Evolutionary conservation across 2,888 invertebrate species (phyloP), one percentile per base, ranked within the genome.

Genomic region (Pristionchus entomophagus): DNA sequence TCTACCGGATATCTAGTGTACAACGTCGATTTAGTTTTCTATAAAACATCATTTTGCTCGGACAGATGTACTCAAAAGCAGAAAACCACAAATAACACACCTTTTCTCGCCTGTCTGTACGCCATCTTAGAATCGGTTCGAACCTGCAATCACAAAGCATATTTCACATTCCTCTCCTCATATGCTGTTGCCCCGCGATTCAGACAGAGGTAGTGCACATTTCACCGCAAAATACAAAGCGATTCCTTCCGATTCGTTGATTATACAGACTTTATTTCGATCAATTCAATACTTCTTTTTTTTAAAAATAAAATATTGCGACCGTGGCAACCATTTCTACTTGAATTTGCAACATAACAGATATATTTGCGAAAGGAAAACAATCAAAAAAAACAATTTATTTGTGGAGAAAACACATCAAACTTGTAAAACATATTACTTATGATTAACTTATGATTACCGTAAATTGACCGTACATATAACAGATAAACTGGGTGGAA

Each of bases 101-200:
- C 77, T 49, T 45, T 77, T 17, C 77, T 77, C 49, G 77, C 77
- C 77, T 77, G 77, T n/a, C 77, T 45, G 19, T 77, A 77, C 77
- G 49, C 17, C 77, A 69, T 69, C 22, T 17, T 32, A 17, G 62
- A 6, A 29, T 8, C 26, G 19, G 38, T 35, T 38, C 19, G 4
- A 19, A 22, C 22, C 69, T 69, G 38, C 38, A 69, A n/a, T n/a
- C n/a, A n/a, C n/a, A n/a, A n/a, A n/a, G n/a, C n/a, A n/a, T n/a
- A n/a, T n/a, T n/a, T n/a, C n/a, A n/a, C n/a, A n/a, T n/a, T n/a
- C n/a, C n/a, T n/a, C n/a, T n/a, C n/a, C n/a, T n/a, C n/a, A n/a
- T n/a, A n/a, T n/a, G n/a, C 38, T 35, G 69, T 19, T 22, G 17
- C 38, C 62, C 35, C 69, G 38, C 35, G 14, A 69, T 4, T 32